Base-by-base conservation (phyloP, 2,888 invertebrate genomes). In the Leptinotarsa haldemani region DNA sequence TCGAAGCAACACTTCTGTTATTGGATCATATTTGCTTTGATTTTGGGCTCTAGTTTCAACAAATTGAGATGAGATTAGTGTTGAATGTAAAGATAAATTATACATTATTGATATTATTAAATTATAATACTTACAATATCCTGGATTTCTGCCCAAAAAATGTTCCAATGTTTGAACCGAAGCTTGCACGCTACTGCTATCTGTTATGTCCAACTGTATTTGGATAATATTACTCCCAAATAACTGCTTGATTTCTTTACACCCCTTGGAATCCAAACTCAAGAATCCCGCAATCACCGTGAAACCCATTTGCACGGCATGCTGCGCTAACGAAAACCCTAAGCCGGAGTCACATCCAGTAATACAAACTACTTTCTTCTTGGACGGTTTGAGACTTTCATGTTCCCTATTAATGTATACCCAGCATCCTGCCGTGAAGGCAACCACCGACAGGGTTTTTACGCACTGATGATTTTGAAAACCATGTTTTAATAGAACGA, bases 291-390 rank as follows among this genome's bases (percentile, higher is more conserved):
- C 96, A 50, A 97, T 88, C 1, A 96, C 95, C 3, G 92, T 90
- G 79, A 94, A 89, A 0, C 94, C 94, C 81, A 91, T 88, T 5
- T 90, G 87, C 9, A 89, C 89, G 9, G 91, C 87, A 78, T 93
- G 90, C 25, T 92, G 89, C 0, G 94, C 93, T 65, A 94, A 85
- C 2, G 92, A 92, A 87, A 91, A 94, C 71, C 96, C 96, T 18
- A 96, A 89, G 3, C 96, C 96, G 73, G 95, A 94, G 87, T 96
- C 96, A 85, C 96, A 96, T 58, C 96, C 96, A 9, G 94, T 95
- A 79, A 96, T 92, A 20, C 95, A 89, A 53, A 93, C 88, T 3
- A 93, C 89, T 77, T 86, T 85, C 58, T 85, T 81, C 53, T 79
- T 79, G 20, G 80, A 79, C 0, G 86, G 80, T 69, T 73, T 69